Conservation (phyloP, 2,888 invertebrate genomes). For the Amblyjoppa proteus region DNA sequence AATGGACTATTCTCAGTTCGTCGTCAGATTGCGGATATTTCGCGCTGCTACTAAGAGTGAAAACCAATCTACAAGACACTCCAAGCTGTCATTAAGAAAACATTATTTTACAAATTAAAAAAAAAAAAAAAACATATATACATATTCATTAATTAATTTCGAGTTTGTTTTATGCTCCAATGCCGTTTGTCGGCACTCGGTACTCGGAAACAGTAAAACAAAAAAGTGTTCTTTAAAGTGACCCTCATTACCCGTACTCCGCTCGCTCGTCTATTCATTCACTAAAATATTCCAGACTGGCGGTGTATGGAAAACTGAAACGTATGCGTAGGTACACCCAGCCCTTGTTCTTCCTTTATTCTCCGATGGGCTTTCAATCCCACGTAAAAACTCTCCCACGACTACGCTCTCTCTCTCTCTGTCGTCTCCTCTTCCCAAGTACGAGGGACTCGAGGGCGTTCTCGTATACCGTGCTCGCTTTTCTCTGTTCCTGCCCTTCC, state of each 20-base stretch:
- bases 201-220: no score
- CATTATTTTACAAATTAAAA: not conserved
- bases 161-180: not conserved
- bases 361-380: constrained; percentile 41
- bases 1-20: no score
- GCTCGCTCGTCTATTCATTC: not conserved
- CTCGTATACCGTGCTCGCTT: not conserved
- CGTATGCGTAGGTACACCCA: not conserved
- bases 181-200: not conserved
- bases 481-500: constrained; percentile 26
- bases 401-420: constrained; percentile 14
- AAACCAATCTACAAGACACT: not conserved
- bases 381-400: constrained; percentile 52
- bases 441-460: constrained; percentile 38
- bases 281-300: not conserved
- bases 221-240: not conserved
- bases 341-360: constrained; percentile 26
- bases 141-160: no score
- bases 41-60: constrained; percentile 9
- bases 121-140: not conserved
- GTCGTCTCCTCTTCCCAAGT: not conserved
- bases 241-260: not conserved
- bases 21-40: not conserved
- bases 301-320: not conserved
- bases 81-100: not conserved